phyloP scores from a whole-genome alignment of 2,113 vertebrate genomes.

The Notiomystis cincta region DNA sequence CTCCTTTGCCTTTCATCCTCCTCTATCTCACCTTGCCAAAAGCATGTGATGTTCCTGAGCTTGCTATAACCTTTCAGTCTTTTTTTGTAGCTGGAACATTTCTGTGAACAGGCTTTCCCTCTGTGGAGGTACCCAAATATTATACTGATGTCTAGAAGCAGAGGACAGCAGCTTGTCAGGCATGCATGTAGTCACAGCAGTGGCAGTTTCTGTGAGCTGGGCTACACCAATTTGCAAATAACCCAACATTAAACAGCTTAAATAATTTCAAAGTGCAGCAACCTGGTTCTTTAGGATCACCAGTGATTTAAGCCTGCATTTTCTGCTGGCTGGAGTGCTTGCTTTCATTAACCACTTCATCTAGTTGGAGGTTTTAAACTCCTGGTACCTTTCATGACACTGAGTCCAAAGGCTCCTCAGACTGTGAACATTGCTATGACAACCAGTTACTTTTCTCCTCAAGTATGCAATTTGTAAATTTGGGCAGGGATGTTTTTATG shows the following conservation, averaged over 20 bases:
- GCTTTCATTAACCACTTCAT: background rate
- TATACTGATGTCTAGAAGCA: background rate
- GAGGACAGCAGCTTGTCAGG: background rate
- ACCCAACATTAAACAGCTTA: background rate
- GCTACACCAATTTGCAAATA: background rate
- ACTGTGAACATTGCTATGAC: background rate
- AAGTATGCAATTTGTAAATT: background rate
- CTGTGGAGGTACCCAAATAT: background rate
- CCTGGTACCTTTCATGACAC: background rate
- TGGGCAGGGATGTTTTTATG: background rate
- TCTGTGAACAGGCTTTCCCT: background rate
- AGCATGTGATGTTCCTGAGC: background rate
- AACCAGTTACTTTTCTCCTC: background rate
- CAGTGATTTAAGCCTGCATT: background rate
- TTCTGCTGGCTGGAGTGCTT: background rate
- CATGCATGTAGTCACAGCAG: background rate
- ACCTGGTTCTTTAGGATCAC: background rate
- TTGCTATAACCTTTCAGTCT: background rate
- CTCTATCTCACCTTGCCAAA: background rate
- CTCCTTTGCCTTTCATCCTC: constrained; percentile 16
- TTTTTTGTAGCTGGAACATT: background rate
- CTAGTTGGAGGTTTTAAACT: background rate
- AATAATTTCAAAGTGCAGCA: background rate
- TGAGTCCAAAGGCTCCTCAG: background rate
- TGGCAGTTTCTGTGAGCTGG: background rate